Conservation (phyloP, 2,888 invertebrate genomes). For the Conus canariensis region DNA sequence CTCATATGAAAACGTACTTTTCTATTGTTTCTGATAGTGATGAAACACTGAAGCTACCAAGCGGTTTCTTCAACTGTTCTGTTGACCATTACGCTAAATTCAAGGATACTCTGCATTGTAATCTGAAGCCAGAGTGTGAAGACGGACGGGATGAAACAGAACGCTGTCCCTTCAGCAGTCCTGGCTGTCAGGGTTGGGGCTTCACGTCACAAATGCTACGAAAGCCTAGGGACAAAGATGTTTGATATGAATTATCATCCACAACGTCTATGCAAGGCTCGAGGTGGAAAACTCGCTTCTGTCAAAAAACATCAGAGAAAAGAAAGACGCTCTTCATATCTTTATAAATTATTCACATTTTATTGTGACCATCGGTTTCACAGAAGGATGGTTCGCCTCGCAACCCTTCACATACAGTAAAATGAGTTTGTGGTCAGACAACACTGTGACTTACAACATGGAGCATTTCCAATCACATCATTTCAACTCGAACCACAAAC, state of each 20-base stretch:
- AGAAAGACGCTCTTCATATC: not conserved
- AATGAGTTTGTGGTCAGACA: not conserved
- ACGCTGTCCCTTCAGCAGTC: not conserved
- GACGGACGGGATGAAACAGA: not conserved
- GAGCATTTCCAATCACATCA: not conserved
- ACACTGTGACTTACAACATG: not conserved
- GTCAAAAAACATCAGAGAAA: not conserved
- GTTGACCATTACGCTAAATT: not conserved
- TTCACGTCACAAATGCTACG: not conserved
- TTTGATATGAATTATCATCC: not conserved
- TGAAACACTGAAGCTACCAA: not conserved
- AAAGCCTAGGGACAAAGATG: not conserved
- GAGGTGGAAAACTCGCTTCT: not conserved
- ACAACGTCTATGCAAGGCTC: not conserved
- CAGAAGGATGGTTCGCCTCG: not conserved
- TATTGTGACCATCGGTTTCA: not conserved
- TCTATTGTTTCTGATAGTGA: not conserved
- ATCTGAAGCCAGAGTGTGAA: not conserved
- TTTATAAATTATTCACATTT: not conserved
- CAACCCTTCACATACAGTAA: not conserved
- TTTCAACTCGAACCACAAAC: not conserved
- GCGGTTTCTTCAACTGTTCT: not conserved
- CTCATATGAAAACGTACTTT: not conserved
- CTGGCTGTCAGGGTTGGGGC: not conserved
- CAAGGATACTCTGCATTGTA: not conserved